Evolutionary conservation across 92 coral and sea anemone species (phyloP), one percentile per base, ranked within the genome.

Genomic region (Desmophyllum pertusum): DNA sequence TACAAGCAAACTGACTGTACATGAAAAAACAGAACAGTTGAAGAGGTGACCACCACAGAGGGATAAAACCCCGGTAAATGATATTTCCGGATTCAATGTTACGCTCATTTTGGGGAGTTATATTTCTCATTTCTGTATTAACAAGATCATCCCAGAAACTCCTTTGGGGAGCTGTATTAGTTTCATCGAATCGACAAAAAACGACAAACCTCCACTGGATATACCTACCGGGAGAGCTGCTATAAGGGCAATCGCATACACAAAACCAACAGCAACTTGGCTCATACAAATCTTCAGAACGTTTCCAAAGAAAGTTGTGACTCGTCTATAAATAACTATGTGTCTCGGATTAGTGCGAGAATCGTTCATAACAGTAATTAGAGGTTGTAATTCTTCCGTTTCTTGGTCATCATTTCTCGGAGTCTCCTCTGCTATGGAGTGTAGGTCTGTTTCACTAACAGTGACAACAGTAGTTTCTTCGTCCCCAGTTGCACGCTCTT

Each of bases 141-240:
- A n/a, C n/a, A n/a, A n/a, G n/a, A n/a, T n/a, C n/a, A 41, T 10
- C 10, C 77, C 59, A 64, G 11, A 64, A 64, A 2, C 19, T 8
- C 1, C 27, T 42, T 73, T 42, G 37, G 35, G 0, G 1, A 19
- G 1, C 17, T 73, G 19, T 6, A 43, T 42, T 37, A 11, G 8
- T 37, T 66, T 85, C 71, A 72, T 86, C 89, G 48, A 86, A 61
- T 77, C 89, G 61, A 25, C n/a, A n/a, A 79, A 43, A 80, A 86
- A 86, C 6, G 85, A 72, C 52, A 62, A 50, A 4, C 89, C 89
- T 29, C 89, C 89, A 36, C 66, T 46, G 30, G 89, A 79, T 36
- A 86, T 71, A 33, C 85, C 89, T 25, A 86, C 53, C 1, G 85
- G 85, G 21, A 79, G 62, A 4, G 85, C 81, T 77, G 52, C 81